These are phyloP conservation scores for Coptotermes formosanus DNA, from an alignment of 1,140 invertebrate genomes.

Conservation along the genomic window DNA sequence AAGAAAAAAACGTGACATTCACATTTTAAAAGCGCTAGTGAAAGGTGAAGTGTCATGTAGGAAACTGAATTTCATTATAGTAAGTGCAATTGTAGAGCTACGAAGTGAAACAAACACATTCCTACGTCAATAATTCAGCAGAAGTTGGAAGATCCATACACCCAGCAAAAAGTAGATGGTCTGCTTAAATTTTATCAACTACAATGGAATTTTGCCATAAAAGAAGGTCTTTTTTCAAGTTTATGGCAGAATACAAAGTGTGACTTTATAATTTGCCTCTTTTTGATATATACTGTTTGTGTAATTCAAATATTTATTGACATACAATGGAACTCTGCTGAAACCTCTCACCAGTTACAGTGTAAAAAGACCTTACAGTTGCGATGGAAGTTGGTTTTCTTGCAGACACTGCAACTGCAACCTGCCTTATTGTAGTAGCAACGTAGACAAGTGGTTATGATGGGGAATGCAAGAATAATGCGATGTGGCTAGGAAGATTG, in stretches of 20 bases:
- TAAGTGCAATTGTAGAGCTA: neutral
- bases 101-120: neutral
- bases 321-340: neutral
- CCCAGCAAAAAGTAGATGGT: neutral
- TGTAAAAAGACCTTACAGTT: neutral
- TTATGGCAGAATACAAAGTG: neutral
- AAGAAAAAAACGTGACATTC: conserved; percentile 15
- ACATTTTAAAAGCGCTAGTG: neutral
- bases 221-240: neutral
- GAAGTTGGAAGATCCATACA: neutral
- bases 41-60: neutral
- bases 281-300: neutral
- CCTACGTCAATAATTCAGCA: neutral
- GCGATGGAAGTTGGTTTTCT: neutral
- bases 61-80: neutral
- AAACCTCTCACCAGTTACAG: neutral
- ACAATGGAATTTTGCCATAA: neutral
- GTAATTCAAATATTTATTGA: conserved; percentile 15
- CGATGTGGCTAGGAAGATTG: neutral
- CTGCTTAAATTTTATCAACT: neutral
- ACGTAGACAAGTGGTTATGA: neutral
- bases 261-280: neutral
- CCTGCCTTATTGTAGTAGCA: neutral
- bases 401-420: neutral
- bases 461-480: neutral